Conservation (phyloP, 1,140 invertebrate species). For the Telenomus remus region DNA sequence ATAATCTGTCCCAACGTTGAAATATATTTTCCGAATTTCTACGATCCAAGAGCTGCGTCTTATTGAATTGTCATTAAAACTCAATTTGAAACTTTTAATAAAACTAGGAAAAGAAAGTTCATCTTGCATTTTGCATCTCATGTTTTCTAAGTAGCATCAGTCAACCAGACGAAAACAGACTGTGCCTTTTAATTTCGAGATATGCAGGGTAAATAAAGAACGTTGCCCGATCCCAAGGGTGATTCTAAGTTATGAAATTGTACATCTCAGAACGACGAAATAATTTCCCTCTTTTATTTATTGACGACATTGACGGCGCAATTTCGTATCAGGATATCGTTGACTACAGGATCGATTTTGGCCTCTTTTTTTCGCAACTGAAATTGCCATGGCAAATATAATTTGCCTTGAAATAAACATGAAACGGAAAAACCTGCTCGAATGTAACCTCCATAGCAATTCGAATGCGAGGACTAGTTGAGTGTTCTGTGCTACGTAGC, state of each 20-base stretch:
- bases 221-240: no score
- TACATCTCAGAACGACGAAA: no score
- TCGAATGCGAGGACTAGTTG: conserved; percentile 37
- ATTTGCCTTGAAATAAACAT: conserved; percentile 33
- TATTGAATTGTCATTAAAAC: conserved; percentile 49
- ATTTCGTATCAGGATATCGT: not conserved
- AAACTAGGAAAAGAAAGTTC: conserved; percentile 36
- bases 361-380: not conserved
- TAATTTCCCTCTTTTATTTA: not conserved
- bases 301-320: not conserved
- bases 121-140: conserved; percentile 46
- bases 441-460: conserved; percentile 36
- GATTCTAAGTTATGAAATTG: no score
- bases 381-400: conserved; percentile 17
- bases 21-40: conserved; percentile 8
- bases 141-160: conserved; percentile 35
- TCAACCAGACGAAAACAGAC: conserved; percentile 8
- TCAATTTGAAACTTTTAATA: conserved; percentile 50
- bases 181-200: conserved; percentile 22
- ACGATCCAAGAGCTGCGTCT: conserved; percentile 19
- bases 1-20: not conserved
- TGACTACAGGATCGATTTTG: not conserved
- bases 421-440: conserved; percentile 5
- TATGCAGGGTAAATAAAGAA: not conserved
- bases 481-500: conserved; percentile 35